These are phyloP conservation scores for Brachirus orientalis DNA, from an alignment of 2,113 vertebrate genomes.

Conservation along the genomic window DNA sequence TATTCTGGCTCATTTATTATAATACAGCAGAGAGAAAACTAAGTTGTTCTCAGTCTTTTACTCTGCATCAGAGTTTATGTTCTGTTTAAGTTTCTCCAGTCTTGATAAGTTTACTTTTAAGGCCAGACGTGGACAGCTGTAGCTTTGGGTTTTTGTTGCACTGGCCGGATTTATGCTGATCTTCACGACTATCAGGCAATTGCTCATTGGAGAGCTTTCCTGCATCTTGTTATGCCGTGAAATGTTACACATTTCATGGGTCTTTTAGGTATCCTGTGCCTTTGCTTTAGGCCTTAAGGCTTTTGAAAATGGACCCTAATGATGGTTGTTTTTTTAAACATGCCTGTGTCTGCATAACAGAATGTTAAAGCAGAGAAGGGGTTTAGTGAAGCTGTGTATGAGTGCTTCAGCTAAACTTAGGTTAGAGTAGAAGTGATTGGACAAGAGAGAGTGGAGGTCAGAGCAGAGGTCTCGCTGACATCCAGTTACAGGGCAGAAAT, in stretches of 20 bases:
- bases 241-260: slow-evolving; percentile 68
- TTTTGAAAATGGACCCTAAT: slow-evolving; percentile 10
- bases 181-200: slow-evolving; percentile 48
- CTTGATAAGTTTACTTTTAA: slow-evolving; percentile 9
- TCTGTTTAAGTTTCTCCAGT: slow-evolving; percentile 5
- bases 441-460: slow-evolving; percentile 32
- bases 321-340: slow-evolving; percentile 13
- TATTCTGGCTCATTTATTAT: slow-evolving; percentile 53
- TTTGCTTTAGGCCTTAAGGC: slow-evolving; percentile 42
- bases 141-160: slow-evolving; percentile 32
- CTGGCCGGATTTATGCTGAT: slow-evolving; percentile 53
- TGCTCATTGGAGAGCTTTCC: slow-evolving; percentile 55
- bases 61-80: no score
- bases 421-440: slow-evolving; percentile 25
- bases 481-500: slow-evolving; percentile 51
- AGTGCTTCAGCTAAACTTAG: slow-evolving; percentile 44
- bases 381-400: slow-evolving; percentile 15
- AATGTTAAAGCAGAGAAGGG: slow-evolving; percentile 7
- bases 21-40: no score
- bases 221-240: slow-evolving; percentile 59
- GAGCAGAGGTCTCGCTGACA: slow-evolving; percentile 36
- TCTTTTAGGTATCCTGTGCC: slow-evolving; percentile 56
- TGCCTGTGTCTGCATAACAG: slow-evolving; percentile 9
- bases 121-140: slow-evolving; percentile 42
- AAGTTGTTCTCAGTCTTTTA: no score